A percentile compares a stretch with the other conserved stretches of the same genome.
Conservation (phyloP, 1,140 invertebrate genomes). For the Drosophila leontia region DNA sequence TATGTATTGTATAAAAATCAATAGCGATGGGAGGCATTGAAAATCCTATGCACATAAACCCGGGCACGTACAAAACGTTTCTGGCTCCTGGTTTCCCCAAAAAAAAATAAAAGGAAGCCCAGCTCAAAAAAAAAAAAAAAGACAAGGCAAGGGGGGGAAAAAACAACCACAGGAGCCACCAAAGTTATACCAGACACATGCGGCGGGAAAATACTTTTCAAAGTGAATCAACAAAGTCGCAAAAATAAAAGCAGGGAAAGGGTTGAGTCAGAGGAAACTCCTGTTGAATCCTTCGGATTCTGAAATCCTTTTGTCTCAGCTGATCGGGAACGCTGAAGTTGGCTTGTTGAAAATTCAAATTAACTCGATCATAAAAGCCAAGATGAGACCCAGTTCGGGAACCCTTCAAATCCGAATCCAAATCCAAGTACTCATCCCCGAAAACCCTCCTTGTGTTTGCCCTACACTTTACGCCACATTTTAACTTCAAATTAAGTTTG, state of each 20-base stretch:
- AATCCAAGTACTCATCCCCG: neutral
- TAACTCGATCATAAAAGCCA: slow-evolving; percentile 78
- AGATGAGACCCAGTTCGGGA: slow-evolving; percentile 58
- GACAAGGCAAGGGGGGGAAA: slow-evolving; percentile 24
- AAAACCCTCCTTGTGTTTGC: slow-evolving; percentile 16
- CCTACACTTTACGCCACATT: slow-evolving; percentile 72
- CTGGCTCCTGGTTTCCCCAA: slow-evolving; percentile 19
- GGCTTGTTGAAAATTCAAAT: slow-evolving; percentile 76
- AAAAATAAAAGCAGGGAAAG: slow-evolving; percentile 18
- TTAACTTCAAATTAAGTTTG: slow-evolving; percentile 83
- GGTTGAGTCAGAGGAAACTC: slow-evolving; percentile 21
- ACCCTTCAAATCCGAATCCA: slow-evolving; percentile 29
- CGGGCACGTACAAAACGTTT: slow-evolving; percentile 78
- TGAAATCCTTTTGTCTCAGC: slow-evolving; percentile 55
- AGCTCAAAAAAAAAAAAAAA: slow-evolving; percentile 45
- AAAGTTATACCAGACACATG: slow-evolving; percentile 76
- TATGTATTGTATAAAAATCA: slow-evolving; percentile 82
- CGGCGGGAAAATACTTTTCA: slow-evolving; percentile 80
- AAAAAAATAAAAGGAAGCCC: slow-evolving; percentile 22
- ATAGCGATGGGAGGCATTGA: slow-evolving; percentile 71
- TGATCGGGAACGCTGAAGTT: slow-evolving; percentile 41
- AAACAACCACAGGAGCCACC: slow-evolving; percentile 66
- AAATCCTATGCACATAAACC: slow-evolving; percentile 81
- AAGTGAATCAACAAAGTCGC: slow-evolving; percentile 72
- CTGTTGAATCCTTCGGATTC: slow-evolving; percentile 47